phyloP scores from a whole-genome alignment of 2,797 vertebrate species.

The Sebastes elongatus region DNA sequence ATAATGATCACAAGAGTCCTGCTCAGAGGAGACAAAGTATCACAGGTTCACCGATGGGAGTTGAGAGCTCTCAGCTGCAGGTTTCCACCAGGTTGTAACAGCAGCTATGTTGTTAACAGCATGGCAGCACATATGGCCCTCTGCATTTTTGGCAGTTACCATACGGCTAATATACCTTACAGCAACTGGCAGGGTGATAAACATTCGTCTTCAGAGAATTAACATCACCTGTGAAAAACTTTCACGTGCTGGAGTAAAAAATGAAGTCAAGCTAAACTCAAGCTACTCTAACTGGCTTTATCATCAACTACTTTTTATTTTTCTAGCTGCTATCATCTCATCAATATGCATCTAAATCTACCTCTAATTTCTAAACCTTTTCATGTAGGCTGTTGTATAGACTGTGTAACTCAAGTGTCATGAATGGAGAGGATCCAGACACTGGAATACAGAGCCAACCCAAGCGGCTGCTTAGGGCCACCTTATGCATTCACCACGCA shows the following conservation, averaged over 20 bases:
- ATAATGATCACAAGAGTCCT: not conserved
- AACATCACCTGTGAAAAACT: not conserved
- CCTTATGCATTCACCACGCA: too few relatives aligned
- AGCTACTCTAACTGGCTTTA: not conserved
- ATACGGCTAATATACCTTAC: slow-evolving; percentile 5
- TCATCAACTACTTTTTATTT: not conserved
- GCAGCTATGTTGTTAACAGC: slow-evolving; percentile 22
- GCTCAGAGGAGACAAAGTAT: not conserved
- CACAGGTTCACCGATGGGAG: not conserved
- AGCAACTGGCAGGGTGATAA: slow-evolving; percentile 24
- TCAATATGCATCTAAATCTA: not conserved
- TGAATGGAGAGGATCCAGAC: not conserved
- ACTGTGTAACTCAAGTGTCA: not conserved
- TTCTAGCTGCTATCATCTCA: not conserved
- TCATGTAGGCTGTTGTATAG: not conserved
- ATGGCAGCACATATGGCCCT: slow-evolving; percentile 37
- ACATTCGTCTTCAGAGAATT: slow-evolving; percentile 1
- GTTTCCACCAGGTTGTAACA: slow-evolving; percentile 27
- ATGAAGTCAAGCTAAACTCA: not conserved
- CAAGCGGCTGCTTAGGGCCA: too few relatives aligned
- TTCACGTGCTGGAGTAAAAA: not conserved
- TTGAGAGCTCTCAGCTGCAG: not conserved
- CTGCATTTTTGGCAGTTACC: slow-evolving; percentile 11
- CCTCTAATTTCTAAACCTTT: not conserved
- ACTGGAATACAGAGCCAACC: too few relatives aligned